Evolutionary conservation across 1,140 invertebrate genomes (phyloP).

Genomic region (Diorhabda sublineata): DNA sequence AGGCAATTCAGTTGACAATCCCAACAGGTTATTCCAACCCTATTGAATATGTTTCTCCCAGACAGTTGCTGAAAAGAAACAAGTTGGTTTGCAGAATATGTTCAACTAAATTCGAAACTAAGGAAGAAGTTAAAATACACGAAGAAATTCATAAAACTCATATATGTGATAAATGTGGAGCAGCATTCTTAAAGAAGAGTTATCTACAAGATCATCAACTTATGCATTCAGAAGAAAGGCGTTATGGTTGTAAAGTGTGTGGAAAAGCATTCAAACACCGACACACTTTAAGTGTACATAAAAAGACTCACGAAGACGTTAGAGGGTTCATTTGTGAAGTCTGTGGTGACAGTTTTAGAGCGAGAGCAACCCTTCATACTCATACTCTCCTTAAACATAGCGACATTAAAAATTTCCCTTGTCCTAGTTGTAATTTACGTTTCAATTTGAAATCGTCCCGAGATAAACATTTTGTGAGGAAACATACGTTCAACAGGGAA

Average conservation of each 20-base stretch:
- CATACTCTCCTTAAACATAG: slow-evolving; percentile 36
- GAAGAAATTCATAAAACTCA: slow-evolving; percentile 45
- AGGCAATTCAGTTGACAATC: slow-evolving; percentile 7
- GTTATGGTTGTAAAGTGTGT: slow-evolving; percentile 14
- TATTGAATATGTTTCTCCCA: slow-evolving; percentile 11
- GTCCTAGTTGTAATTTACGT: slow-evolving; percentile 33
- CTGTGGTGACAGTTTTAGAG: slow-evolving; percentile 37
- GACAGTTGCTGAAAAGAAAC: slow-evolving; percentile 5
- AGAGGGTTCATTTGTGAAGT: slow-evolving; percentile 32
- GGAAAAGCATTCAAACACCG: slow-evolving; percentile 21
- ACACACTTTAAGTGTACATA: slow-evolving; percentile 46
- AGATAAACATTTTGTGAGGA: slow-evolving; percentile 35
- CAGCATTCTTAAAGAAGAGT: slow-evolving; percentile 42
- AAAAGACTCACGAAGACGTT: slow-evolving; percentile 46
- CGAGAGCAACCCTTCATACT: slow-evolving; percentile 34
- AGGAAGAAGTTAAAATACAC: slow-evolving; percentile 17
- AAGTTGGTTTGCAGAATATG: slow-evolving; percentile 7
- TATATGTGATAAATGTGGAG: slow-evolving; percentile 52
- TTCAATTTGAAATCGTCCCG: slow-evolving; percentile 38
- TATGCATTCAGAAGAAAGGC: slow-evolving; percentile 11
- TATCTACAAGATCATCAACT: slow-evolving; percentile 9
- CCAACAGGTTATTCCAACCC: not conserved
- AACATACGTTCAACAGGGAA: slow-evolving; percentile 28
- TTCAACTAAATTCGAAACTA: not conserved
- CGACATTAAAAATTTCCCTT: slow-evolving; percentile 34